Percentiles rank a stretch among this genome's conserved stretches.
Evolutionary conservation across 2,888 invertebrate species (phyloP).

Genomic region (Andrena dorsata): DNA sequence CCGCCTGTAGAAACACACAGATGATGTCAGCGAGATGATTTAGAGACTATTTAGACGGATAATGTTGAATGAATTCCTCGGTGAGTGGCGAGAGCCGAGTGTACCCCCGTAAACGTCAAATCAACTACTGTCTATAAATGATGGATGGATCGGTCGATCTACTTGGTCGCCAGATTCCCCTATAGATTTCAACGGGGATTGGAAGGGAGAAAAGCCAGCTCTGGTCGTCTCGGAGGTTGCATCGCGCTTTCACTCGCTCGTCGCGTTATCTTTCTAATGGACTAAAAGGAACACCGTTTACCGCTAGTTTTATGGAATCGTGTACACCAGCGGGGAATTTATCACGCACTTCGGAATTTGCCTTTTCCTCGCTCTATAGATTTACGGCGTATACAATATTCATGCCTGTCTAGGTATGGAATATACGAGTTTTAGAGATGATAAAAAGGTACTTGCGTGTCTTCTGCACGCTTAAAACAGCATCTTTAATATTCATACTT

Average conservation of each 20-base stretch:
- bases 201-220: conserved; percentile 10
- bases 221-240: conserved; percentile 11
- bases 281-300: conserved; percentile 24
- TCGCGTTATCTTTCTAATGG: conserved; percentile 48
- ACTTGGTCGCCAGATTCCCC: conserved; percentile 19
- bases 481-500: background rate
- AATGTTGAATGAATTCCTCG: conserved; percentile 36
- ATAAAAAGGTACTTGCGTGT: background rate
- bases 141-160: conserved; percentile 58
- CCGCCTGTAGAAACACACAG: conserved; percentile 39
- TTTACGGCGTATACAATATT: conserved; percentile 8
- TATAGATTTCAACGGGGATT: conserved; percentile 43
- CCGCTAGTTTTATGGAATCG: conserved; percentile 43
- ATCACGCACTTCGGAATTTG: conserved; percentile 23
- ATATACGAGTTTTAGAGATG: background rate
- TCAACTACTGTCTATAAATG: conserved; percentile 50
- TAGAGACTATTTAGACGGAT: conserved; percentile 31
- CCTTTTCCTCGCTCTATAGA: conserved; percentile 6
- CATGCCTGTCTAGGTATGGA: conserved; percentile 1
- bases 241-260: conserved; percentile 52
- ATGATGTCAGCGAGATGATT: conserved; percentile 33
- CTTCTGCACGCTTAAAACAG: background rate
- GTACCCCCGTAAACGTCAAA: conserved; percentile 17
- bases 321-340: conserved; percentile 33
- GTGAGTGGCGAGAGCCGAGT: conserved; percentile 38